phyloP scores from a whole-genome alignment of 2,113 vertebrate species.

The Cebus imitator region DNA sequence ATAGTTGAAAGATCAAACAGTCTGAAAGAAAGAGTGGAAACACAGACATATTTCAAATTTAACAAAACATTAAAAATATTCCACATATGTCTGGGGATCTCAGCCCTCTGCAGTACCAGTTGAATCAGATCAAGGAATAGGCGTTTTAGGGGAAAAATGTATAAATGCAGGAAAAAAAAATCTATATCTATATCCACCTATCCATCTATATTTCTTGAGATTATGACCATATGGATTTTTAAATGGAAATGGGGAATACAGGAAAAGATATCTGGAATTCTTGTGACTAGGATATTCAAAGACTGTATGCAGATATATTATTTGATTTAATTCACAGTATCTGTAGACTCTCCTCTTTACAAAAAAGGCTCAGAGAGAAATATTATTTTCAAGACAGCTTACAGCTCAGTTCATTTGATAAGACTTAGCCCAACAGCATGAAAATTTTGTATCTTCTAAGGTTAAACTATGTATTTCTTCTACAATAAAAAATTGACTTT shows the following conservation, averaged over 20 bases:
- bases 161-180: background rate
- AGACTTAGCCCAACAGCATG: background rate
- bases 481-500: background rate
- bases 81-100: background rate
- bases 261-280: background rate
- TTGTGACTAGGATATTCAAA: background rate
- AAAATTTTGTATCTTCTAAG: background rate
- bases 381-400: background rate
- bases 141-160: background rate
- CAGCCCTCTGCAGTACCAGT: background rate
- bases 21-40: constrained; percentile 59
- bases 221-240: background rate
- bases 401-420: background rate
- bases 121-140: background rate
- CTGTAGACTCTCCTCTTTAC: background rate
- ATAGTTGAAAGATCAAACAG: constrained; percentile 58
- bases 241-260: background rate
- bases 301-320: background rate
- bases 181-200: background rate
- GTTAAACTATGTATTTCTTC: background rate
- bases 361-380: background rate
- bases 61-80: constrained; percentile 34
- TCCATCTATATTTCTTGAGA: background rate
- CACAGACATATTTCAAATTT: constrained; percentile 48
- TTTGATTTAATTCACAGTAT: background rate